Base-by-base conservation (phyloP, 1,140 invertebrate genomes). In the Neelides sp. region DNA sequence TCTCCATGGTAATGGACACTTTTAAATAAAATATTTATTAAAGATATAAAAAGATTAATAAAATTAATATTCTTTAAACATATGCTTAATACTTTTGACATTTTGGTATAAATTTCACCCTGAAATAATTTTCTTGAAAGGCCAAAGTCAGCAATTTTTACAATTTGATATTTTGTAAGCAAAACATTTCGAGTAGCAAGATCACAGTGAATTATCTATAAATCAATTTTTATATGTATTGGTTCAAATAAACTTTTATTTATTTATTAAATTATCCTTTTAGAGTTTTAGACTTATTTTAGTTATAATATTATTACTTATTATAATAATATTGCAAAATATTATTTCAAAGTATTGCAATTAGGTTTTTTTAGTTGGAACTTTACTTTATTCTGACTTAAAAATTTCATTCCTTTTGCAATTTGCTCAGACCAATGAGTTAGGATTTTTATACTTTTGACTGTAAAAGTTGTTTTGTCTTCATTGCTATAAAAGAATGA, bases 1-100 rank as follows among this genome's bases (percentile, higher is more conserved):
- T 52, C 70, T 69, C 8, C 71, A 64, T 27, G 70, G 70, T 10
- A 70, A 63, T 3, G 28, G 40, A 35, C 40, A 48, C 34, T 32
- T 20, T n/a, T 8, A 27, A 10, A 43, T 10, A 26, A 15, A 15
- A 4, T 22, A 20, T 28, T 3, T 23, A 22, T 42, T 4, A 5
- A 17, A 32, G 12, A 5, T 32, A 12, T 10, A 46, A 32, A 30
- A 35, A 5, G 4, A 12, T 17, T 12, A 46, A 10, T 46, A 8
- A 4, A 34, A 19, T 20, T 22, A 5, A 48, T n/a, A 43, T 3
- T 5, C n/a, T 22, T 5, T 10, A 10, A 3, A 3, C 12, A 12
- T 20, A 10, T 24, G 4, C 13, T 48, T 36, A 17, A 17, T 40
- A 52, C 50, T 13, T 52, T 35, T 15, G 23, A 36, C 34, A 42